phyloP scores from a whole-genome alignment of 2,888 invertebrate genomes.

The Baronia brevicornis region DNA sequence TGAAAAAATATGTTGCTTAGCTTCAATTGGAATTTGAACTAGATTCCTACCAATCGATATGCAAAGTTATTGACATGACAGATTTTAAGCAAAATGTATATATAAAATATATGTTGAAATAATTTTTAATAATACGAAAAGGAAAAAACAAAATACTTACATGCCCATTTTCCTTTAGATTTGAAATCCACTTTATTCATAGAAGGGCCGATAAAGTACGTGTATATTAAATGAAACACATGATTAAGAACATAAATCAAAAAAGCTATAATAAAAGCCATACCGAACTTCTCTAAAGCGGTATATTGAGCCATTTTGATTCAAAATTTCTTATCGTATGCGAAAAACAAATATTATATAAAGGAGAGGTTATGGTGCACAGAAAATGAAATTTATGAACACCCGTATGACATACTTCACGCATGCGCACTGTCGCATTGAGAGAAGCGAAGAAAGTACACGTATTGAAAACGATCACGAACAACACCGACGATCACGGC shows the following conservation, averaged over 20 bases:
- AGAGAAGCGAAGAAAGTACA: slow-evolving; percentile 54
- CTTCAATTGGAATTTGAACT: too few relatives aligned
- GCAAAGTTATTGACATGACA: too few relatives aligned
- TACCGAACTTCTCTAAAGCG: slow-evolving; percentile 62
- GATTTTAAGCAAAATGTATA: slow-evolving; percentile 2
- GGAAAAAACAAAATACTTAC: slow-evolving; percentile 67
- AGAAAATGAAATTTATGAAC: slow-evolving; percentile 32
- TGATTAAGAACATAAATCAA: slow-evolving; percentile 37
- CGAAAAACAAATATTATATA: slow-evolving; percentile 7
- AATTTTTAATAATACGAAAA: slow-evolving; percentile 7
- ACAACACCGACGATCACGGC: slow-evolving; percentile 11
- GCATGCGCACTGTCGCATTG: slow-evolving; percentile 58
- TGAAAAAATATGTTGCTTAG: too few relatives aligned
- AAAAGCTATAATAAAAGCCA: slow-evolving; percentile 52
- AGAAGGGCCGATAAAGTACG: slow-evolving; percentile 69
- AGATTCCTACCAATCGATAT: too few relatives aligned
- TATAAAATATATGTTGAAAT: slow-evolving; percentile 6
- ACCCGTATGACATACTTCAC: slow-evolving; percentile 51
- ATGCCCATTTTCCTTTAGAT: slow-evolving; percentile 86
- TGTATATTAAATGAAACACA: slow-evolving; percentile 39
- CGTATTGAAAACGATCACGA: slow-evolving; percentile 31
- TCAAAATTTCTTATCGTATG: slow-evolving; percentile 15
- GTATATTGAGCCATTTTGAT: slow-evolving; percentile 36
- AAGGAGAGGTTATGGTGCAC: slow-evolving; percentile 39
- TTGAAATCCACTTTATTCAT: slow-evolving; percentile 78